Percentiles rank a stretch among this genome's conserved stretches.
Conservation (phyloP, 2,888 invertebrate species). For the Bombyx huttoni region DNA sequence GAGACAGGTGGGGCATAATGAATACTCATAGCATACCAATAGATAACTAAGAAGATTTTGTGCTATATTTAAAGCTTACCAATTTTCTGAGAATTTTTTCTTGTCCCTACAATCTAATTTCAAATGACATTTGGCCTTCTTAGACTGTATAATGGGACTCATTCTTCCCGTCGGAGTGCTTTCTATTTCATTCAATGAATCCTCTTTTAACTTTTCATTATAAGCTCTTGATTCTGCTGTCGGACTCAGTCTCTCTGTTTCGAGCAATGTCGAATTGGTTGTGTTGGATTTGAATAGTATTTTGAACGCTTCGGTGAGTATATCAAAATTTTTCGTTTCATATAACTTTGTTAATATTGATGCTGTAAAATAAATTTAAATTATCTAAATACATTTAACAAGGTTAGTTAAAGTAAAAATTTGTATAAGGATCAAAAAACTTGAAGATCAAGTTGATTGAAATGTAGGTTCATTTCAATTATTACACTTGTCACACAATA, state of each 20-base stretch:
- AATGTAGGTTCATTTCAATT: too few relatives aligned
- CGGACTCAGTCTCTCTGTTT: background rate
- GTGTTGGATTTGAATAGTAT: constrained; percentile 15
- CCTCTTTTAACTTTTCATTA: constrained; percentile 23
- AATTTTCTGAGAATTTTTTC: constrained; percentile 44
- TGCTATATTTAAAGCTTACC: constrained; percentile 28
- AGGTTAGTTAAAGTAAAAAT: too few relatives aligned
- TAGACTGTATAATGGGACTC: constrained; percentile 49
- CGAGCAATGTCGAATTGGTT: background rate
- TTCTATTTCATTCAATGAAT: constrained; percentile 46
- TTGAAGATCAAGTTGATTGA: too few relatives aligned
- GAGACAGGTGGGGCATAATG: too few relatives aligned
- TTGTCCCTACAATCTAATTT: constrained; percentile 35
- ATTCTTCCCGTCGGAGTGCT: constrained; percentile 44
- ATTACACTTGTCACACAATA: too few relatives aligned
- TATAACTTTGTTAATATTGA: constrained; percentile 33
- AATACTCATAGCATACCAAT: too few relatives aligned
- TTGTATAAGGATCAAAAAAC: too few relatives aligned
- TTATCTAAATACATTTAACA: background rate
- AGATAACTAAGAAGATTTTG: too few relatives aligned
- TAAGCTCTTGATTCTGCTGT: background rate
- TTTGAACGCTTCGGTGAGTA: constrained; percentile 37
- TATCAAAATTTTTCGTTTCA: constrained; percentile 41
- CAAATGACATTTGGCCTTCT: constrained; percentile 20
- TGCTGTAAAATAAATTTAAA: constrained; percentile 20